A percentile compares a stretch with the other conserved stretches of the same genome.
Evolutionary conservation across 2,113 vertebrate genomes (phyloP).

Genomic region (Sylvilagus bachmani): DNA sequence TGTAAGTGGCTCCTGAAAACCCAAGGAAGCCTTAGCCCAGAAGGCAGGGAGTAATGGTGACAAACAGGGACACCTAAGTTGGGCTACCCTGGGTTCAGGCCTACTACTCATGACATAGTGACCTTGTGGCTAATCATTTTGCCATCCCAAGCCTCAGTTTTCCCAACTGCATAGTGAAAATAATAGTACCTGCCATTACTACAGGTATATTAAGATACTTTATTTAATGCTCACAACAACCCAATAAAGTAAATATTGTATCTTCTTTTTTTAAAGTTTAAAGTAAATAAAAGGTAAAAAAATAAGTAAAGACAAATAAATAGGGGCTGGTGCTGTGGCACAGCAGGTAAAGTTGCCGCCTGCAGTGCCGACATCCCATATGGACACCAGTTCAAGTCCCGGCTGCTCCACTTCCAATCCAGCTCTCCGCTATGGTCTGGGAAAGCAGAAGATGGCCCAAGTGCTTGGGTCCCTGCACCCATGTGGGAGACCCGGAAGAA

Average conservation of each 20-base stretch:
- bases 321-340: no score
- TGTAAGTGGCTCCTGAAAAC: conserved; percentile 23
- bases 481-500: no score
- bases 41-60: background rate
- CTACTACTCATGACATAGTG: background rate
- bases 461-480: no score
- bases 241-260: background rate
- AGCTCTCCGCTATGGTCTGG: no score
- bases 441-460: no score
- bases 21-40: background rate
- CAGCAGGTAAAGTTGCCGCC: no score
- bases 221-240: background rate
- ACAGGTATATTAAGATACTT: conserved; percentile 11
- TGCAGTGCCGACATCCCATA: no score
- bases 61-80: background rate
- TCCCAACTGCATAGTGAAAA: background rate
- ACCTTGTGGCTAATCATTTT: background rate
- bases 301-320: no score
- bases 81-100: background rate
- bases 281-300: no score
- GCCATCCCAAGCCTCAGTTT: background rate
- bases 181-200: background rate
- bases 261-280: background rate
- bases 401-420: no score
- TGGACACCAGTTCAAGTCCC: no score